Evolutionary conservation across 1,140 invertebrate genomes (phyloP), one percentile per base, ranked within the genome.

Genomic region (Papilio xuthus): DNA sequence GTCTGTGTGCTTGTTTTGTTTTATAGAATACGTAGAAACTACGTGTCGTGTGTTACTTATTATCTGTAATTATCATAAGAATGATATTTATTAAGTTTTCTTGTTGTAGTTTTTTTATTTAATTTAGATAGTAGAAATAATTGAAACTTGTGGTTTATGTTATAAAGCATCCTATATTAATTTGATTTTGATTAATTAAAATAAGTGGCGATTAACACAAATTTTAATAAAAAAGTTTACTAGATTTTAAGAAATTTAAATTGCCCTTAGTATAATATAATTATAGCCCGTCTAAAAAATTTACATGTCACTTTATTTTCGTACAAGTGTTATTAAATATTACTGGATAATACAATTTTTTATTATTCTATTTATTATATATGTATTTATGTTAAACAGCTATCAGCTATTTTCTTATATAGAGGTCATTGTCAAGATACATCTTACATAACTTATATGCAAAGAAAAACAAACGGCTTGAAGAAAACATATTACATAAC

Each of bases 381-480:
- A 18, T 6, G 18, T 50, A 13, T 47, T 13, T 47, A 4, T 53
- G 20, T 23, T 56, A 4, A 56, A 63, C 12, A 67, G 13, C 13
- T 67, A 67, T 15, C 23, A 28, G 28, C 32, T 67, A 15, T 67
- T 67, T 26, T 60, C 26, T 15, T 67, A 67, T 67, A 28, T 67
- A 67, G 60, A 67, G 60, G 60, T 67, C 60, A 67, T 67, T 67
- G 60, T 67, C 13, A 67, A 67, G 56, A 28, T 63, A 12, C 23
- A 18, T 67, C 60, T 67, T 67, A 67, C 8, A 67, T 67, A 67
- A 67, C 60, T 10, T 53, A 53, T 53, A 13, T 28, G 60, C 6
- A 28, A 67, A 67, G 60, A 67, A 67, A 60, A 67, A 53, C 50
- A 53, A 53, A 53, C 56, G 56, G 0, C 56, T 60, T 10, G 56